Percentiles rank a stretch among this genome's conserved stretches.
Evolutionary conservation across 2,888 invertebrate species (phyloP).

Genomic region (Leptothorax acervorum): DNA sequence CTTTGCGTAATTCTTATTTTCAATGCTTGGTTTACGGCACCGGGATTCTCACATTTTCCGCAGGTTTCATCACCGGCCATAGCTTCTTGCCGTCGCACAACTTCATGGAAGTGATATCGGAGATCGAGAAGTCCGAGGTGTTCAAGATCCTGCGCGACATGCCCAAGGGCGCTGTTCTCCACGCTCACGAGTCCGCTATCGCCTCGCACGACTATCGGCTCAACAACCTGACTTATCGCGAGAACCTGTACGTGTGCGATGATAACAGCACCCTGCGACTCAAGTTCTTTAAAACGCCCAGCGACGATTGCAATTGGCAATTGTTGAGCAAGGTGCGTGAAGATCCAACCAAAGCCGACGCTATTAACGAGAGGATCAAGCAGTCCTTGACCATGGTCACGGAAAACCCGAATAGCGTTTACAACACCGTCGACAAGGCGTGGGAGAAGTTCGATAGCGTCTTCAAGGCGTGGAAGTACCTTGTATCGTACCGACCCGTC

Average conservation of each 20-base stretch:
- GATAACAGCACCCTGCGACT: conserved; percentile 69
- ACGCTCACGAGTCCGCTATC: conserved; percentile 90
- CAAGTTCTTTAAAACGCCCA: conserved; percentile 71
- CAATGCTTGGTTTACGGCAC: background rate
- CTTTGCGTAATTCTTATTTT: background rate
- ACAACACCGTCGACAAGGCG: conserved; percentile 87
- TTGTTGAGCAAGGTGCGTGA: conserved; percentile 75
- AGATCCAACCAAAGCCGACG: conserved; percentile 72
- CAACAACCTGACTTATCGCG: conserved; percentile 88
- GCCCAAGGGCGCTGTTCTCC: conserved; percentile 92
- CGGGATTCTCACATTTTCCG: background rate
- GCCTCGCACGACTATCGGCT: conserved; percentile 88
- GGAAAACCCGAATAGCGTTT: conserved; percentile 86
- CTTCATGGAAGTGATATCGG: conserved; percentile 88
- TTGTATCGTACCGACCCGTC: conserved; percentile 89
- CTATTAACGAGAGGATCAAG: conserved; percentile 87
- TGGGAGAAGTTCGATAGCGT: conserved; percentile 88
- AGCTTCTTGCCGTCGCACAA: conserved; percentile 89
- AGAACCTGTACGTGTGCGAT: conserved; percentile 88
- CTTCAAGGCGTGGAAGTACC: conserved; percentile 86
- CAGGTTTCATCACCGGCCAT: background rate
- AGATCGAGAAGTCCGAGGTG: conserved; percentile 88
- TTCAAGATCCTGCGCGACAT: conserved; percentile 89
- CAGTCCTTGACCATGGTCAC: conserved; percentile 87
- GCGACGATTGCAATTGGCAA: conserved; percentile 76